Evolutionary conservation across 2,888 invertebrate species (phyloP), one percentile per base, ranked within the genome.

Genomic region (Pyrrhia umbra): DNA sequence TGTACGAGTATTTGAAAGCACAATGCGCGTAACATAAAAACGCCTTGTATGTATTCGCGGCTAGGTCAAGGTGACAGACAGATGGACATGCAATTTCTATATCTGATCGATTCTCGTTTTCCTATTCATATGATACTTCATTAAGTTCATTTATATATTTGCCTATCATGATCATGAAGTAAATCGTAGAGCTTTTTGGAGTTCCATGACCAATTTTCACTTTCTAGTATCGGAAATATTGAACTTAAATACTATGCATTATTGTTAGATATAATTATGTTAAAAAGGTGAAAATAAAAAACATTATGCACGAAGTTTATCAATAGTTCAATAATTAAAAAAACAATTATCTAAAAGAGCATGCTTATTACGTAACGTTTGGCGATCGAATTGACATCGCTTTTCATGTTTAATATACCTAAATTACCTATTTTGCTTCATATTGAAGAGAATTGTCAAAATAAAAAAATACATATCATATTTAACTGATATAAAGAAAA

Each of bases 61-160:
- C 34, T 63, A 39, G 62, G 69, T 68, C 62, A 72, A 63, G 60
- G 50, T 74, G 79, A 72, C 63, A 57, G 81, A 47, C 60, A 51
- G 34, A 13, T 6, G 65, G 68, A 30, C 56, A 63, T 51, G 30
- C 37, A 18, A 54, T 69, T 52, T 59, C 39, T 61, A 52, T 27
- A 25, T 30, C 40, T 46, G 62, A 62, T 65, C 65, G 51, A 71
- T 71, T 65, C 49, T 70, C 30, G 45, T 60, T 30, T 56, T 56
- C 68, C 58, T 55, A 61, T 68, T 65, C 50, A 49, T 42, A 42
- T 39, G 15, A n/a, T 39, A 74, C 55, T 56, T 68, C 61, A 72
- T 70, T 76, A 58, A 37, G 52, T 55, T 75, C 50, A 42, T 64
- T 45, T 52, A 42, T 52, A 40, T 51, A 46, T 46, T 20, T 46